These are phyloP conservation scores for Blera fallax DNA, from an alignment of 2,888 invertebrate species.

Conservation along the genomic window DNA sequence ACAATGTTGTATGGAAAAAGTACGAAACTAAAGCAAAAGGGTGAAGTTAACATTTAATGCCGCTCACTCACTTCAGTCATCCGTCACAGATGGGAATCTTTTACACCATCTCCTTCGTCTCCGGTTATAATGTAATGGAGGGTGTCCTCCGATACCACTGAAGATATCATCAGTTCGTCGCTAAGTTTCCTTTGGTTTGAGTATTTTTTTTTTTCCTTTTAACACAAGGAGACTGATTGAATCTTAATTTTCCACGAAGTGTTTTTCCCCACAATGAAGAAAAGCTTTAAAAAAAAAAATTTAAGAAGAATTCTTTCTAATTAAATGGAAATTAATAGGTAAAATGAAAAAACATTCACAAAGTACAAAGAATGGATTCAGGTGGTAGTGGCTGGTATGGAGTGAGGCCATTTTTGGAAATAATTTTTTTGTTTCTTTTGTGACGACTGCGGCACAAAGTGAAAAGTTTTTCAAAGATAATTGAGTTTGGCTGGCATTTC, in stretches of 20 bases:
- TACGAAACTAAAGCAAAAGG: neutral
- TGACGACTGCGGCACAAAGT: neutral
- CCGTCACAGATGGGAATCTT: neutral
- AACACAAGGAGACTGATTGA: conserved; percentile 21
- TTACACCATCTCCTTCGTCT: neutral
- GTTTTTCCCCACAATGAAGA: neutral
- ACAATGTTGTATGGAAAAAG: neutral
- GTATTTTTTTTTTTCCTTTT: neutral
- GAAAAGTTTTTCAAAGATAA: neutral
- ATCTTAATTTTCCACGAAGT: conserved; percentile 12
- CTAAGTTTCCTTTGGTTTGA: neutral
- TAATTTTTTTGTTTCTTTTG: neutral
- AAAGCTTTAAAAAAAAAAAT: conserved; percentile 2
- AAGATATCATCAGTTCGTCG: neutral
- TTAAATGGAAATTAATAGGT: conserved; percentile 16
- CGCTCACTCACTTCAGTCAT: neutral
- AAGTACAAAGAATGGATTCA: neutral
- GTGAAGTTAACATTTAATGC: conserved; percentile 7
- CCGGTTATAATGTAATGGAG: neutral
- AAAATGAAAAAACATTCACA: neutral
- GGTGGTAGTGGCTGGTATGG: neutral
- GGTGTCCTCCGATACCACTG: neutral
- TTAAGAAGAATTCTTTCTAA: conserved; percentile 4
- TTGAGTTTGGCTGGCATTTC: neutral
- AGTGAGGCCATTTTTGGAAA: neutral